phyloP scores from a whole-genome alignment of 2,113 vertebrate species.

The Calcarius ornatus region DNA sequence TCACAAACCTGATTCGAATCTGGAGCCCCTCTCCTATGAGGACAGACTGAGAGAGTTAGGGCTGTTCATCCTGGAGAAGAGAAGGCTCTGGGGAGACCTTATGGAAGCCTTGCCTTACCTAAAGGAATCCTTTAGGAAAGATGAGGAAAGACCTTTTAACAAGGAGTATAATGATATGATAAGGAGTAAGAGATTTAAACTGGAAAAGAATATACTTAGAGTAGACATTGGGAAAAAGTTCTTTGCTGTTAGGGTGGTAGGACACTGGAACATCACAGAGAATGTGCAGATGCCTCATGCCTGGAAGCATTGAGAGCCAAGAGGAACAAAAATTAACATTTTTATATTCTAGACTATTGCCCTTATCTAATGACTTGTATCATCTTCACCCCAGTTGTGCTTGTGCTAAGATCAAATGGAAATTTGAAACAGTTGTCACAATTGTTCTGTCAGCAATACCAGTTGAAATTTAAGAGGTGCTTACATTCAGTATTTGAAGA shows the following conservation, averaged over 20 bases:
- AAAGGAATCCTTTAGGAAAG: not conserved
- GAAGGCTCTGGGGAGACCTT: not conserved
- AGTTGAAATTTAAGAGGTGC: not conserved
- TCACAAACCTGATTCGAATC: not conserved
- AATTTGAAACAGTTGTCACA: not conserved
- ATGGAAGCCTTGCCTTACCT: not conserved
- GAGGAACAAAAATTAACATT: not conserved
- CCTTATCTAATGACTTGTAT: not conserved
- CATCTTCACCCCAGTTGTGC: not conserved
- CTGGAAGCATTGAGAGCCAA: not conserved
- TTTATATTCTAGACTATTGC: not conserved
- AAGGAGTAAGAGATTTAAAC: not conserved
- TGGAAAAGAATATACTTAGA: not conserved
- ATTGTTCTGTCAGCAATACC: not conserved
- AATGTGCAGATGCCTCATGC: not conserved
- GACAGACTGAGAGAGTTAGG: not conserved
- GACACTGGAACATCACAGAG: not conserved
- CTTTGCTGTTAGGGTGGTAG: not conserved
- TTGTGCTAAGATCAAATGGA: not conserved
- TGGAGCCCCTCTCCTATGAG: not conserved
- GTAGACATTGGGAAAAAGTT: not conserved
- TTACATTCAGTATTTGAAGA: not conserved
- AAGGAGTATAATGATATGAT: not conserved
- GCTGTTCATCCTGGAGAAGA: not conserved
- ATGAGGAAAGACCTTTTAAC: not conserved